These are phyloP conservation scores for Platycercus adscitus DNA, from an alignment of 2,113 vertebrate species.

Conservation along the genomic window DNA sequence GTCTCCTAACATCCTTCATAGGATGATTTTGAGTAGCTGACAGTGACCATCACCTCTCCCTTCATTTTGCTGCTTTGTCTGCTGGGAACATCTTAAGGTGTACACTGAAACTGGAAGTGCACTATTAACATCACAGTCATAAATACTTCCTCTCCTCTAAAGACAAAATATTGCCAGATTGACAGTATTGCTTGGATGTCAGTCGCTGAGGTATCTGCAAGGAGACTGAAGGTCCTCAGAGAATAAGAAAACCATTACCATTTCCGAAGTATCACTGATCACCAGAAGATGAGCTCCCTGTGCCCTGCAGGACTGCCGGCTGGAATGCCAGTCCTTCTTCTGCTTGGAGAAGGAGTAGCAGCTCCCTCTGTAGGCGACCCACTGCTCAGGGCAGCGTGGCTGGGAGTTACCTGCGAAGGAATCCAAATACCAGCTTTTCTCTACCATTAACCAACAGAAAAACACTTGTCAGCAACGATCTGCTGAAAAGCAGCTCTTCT, in stretches of 20 bases:
- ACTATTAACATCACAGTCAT: not conserved
- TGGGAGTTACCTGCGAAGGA: not conserved
- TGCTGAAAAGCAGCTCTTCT: not conserved
- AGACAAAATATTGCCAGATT: not conserved
- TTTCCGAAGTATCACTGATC: not conserved
- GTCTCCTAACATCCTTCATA: not conserved
- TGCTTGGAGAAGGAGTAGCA: constrained; percentile 66
- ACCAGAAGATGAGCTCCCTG: constrained; percentile 50
- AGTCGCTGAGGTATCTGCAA: not conserved
- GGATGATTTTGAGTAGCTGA: not conserved
- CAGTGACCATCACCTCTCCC: not conserved
- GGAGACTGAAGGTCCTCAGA: not conserved
- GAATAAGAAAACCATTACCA: constrained; percentile 19
- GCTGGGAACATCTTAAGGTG: not conserved
- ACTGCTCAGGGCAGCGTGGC: constrained; percentile 44
- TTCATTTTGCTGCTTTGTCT: not conserved
- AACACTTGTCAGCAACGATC: not conserved
- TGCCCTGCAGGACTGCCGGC: constrained; percentile 39
- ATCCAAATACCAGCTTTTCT: not conserved
- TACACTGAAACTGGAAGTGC: not conserved
- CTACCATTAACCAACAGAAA: not conserved
- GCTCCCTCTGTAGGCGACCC: constrained; percentile 45
- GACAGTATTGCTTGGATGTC: not conserved
- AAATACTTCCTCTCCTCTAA: not conserved
- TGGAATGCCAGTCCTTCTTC: constrained; percentile 59